phyloP scores from a whole-genome alignment of 1,140 invertebrate genomes.

The Neotoxoptera formosana region DNA sequence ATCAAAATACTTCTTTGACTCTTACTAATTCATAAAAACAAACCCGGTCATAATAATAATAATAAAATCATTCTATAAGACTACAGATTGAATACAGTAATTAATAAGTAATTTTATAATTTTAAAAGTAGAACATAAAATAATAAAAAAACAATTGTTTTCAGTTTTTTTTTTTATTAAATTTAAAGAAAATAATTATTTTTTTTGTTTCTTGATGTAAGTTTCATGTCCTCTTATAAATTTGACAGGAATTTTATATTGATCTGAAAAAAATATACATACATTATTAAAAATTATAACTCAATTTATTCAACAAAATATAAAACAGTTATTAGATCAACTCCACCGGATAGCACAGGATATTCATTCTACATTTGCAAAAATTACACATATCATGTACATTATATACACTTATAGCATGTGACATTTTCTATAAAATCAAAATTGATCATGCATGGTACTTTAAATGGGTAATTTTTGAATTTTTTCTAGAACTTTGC shows the following conservation, averaged over 20 bases:
- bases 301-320: background rate
- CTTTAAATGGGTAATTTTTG: no score
- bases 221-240: conserved; percentile 73
- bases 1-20: no score
- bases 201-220: conserved; percentile 69
- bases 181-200: conserved; percentile 9
- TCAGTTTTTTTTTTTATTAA: background rate
- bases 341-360: no score
- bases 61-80: no score
- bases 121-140: background rate
- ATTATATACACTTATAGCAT: background rate
- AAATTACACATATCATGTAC: background rate
- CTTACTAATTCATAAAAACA: background rate
- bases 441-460: background rate
- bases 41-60: background rate
- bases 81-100: background rate
- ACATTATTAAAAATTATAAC: background rate
- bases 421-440: background rate
- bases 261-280: conserved; percentile 64
- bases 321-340: background rate
- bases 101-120: background rate
- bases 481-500: background rate
- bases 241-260: conserved; percentile 73
- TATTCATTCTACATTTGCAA: background rate
- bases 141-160: background rate